Evolutionary conservation across 1,140 invertebrate species (phyloP), one percentile per base, ranked within the genome.

Genomic region (Lordiphosa mommai): DNA sequence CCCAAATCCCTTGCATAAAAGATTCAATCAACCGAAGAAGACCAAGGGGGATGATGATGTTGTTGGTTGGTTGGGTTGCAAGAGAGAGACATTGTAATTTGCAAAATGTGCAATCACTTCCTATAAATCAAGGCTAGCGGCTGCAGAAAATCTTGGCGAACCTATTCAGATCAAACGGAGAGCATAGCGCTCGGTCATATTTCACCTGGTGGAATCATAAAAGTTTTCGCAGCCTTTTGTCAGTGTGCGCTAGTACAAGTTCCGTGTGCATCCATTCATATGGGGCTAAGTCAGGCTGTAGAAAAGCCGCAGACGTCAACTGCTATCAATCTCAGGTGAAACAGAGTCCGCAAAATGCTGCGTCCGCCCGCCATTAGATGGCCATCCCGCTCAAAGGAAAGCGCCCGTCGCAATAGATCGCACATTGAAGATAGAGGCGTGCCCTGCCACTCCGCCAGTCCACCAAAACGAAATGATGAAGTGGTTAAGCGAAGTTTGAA

Each of bases 391-490:
- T 82, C 76, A 84, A 84, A 85, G 79, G 72, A 85, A 85, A 84
- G 77, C 72, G 77, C 59, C 76, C 77, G 72, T 84, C 77, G 72
- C 72, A 77, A 82, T 84, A 84, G 77, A 84, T 84, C 79, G 77
- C 77, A 84, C 77, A 84, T 84, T 84, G 72, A 59, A 77, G 77
- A 84, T 84, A 84, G 79, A 84, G 77, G 77, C 77, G 77, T 84
- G 77, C 77, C 40, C 77, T 85, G 77, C 72, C 77, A 82, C 79
- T 84, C 76, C 55, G 55, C 23, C 51, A 9, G 47, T 65, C 57
- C 37, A 37, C 41, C 36, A 34, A 46, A 10, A 40, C n/a, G n/a
- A 29, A 37, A 29, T 17, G 2, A 37, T 23, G 33, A 32, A 27
- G 5, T 29, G 17, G 1, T n/a, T 4, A 23, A 20, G 8, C 4